A percentile compares a stretch with the other conserved stretches of the same genome.
Conservation (phyloP, 2,888 invertebrate genomes). For the Drosophila aldrichi region DNA sequence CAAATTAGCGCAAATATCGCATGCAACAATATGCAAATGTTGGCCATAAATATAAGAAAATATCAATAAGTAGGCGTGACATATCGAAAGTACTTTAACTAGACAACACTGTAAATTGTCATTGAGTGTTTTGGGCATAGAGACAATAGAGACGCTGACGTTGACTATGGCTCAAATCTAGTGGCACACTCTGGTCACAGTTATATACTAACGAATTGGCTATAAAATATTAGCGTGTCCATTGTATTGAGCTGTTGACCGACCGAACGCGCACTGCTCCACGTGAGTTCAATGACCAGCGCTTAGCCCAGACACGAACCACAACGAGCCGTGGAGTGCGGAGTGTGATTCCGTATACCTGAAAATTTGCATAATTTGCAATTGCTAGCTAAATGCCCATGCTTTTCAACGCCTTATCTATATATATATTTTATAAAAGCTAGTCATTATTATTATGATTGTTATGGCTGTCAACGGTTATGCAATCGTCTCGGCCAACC, state of each 20-base stretch:
- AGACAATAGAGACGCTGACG: conserved; percentile 9
- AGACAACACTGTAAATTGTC: neutral
- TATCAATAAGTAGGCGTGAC: conserved; percentile 8
- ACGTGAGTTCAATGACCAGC: conserved; percentile 67
- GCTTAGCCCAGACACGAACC: conserved; percentile 31
- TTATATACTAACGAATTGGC: conserved; percentile 41
- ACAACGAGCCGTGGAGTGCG: conserved; percentile 7
- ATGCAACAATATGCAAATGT: conserved; percentile 36
- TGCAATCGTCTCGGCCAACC: conserved; percentile 43
- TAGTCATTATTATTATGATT: conserved; percentile 33
- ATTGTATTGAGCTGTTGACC: conserved; percentile 51
- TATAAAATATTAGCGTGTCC: conserved; percentile 54
- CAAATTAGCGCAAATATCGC: conserved; percentile 37
- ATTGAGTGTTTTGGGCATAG: neutral
- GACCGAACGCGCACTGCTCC: neutral
- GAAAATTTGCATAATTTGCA: conserved; percentile 67
- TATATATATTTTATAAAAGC: conserved; percentile 53
- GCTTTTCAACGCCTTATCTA: conserved; percentile 37
- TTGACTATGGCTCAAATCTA: conserved; percentile 3
- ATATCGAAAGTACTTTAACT: conserved; percentile 15
- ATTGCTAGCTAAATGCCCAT: conserved; percentile 51
- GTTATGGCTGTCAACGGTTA: conserved; percentile 57
- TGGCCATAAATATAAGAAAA: conserved; percentile 29
- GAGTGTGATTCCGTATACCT: conserved; percentile 4
- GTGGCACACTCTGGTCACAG: conserved; percentile 34